These are phyloP conservation scores for Oxycera nigricornis DNA, from an alignment of 2,888 invertebrate genomes.

Conservation along the genomic window DNA sequence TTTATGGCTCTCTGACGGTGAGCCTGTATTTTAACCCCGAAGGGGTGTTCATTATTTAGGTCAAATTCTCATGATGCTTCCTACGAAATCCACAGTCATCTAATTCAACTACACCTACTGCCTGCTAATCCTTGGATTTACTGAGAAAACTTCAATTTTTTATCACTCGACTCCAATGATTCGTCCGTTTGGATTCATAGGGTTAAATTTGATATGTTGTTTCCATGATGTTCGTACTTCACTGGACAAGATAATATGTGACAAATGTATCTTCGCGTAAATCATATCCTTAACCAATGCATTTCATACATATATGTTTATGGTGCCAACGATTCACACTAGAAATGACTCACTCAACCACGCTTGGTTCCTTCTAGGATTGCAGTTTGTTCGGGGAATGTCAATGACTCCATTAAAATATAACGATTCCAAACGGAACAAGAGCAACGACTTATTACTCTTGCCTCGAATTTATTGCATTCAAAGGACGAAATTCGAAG, in stretches of 20 bases:
- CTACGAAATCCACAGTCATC: no score
- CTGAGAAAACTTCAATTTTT: no score
- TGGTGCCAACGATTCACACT: neutral
- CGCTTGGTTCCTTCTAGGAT: neutral
- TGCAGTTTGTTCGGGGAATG: neutral
- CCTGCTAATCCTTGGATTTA: no score
- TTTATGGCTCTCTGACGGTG: no score
- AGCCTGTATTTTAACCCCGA: no score
- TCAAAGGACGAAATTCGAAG: neutral
- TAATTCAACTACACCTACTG: no score
- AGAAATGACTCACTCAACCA: neutral
- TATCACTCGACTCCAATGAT: no score
- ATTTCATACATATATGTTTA: neutral
- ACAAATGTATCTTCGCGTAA: neutral
- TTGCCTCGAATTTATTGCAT: neutral
- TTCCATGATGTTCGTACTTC: neutral
- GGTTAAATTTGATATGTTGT: no score
- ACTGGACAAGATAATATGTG: neutral
- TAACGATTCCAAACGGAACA: neutral
- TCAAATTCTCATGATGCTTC: no score
- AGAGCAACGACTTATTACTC: neutral
- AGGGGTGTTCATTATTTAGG: no score
- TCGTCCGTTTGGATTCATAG: no score
- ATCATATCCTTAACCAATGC: neutral
- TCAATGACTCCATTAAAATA: slow-evolving; percentile 27